Evolutionary conservation across 2,888 invertebrate genomes (phyloP).

Genomic region (Spilosoma lubricipeda): DNA sequence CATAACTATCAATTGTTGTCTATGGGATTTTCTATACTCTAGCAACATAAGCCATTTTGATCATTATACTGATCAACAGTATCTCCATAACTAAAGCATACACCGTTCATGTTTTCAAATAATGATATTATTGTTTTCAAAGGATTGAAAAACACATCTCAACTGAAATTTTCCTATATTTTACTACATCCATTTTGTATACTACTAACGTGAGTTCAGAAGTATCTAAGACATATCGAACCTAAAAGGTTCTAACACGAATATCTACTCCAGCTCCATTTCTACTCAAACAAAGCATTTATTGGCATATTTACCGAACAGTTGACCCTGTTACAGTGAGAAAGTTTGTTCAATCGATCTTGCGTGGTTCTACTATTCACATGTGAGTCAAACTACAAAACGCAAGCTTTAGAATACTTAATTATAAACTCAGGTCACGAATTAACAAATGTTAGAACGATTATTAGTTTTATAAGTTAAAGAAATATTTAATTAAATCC

Average conservation of each 20-base stretch:
- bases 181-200: background rate
- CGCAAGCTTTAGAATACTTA: background rate
- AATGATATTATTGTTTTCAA: too few species aligned
- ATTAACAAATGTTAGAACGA: background rate
- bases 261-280: background rate
- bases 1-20: too few species aligned
- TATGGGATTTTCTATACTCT: too few species aligned
- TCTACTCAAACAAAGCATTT: conserved; percentile 6
- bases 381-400: background rate
- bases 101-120: background rate
- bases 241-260: background rate
- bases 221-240: conserved; percentile 1
- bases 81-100: background rate
- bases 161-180: background rate
- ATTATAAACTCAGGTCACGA: background rate
- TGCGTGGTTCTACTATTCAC: background rate
- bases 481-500: too few species aligned
- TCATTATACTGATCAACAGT: too few species aligned
- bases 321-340: conserved; percentile 9
- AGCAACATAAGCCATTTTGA: too few species aligned
- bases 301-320: conserved; percentile 7
- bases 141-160: background rate
- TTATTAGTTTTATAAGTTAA: background rate
- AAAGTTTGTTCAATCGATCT: conserved; percentile 4
- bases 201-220: background rate